Base-by-base conservation (phyloP, 2,113 vertebrate genomes). In the Cololabis saira region DNA sequence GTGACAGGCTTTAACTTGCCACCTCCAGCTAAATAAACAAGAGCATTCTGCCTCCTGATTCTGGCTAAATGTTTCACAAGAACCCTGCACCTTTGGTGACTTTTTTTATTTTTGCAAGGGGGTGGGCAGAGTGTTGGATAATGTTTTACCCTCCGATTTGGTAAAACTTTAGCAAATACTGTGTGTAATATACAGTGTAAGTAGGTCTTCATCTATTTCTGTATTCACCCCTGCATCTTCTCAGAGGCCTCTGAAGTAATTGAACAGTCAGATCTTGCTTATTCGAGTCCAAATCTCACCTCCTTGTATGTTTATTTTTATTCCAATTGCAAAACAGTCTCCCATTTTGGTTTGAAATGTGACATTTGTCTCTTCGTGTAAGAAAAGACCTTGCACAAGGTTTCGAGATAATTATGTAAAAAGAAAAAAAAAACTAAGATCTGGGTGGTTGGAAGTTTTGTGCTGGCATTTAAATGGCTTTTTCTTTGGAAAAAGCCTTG, bases 1-100 rank as follows among this genome's bases (percentile, higher is more conserved):
- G 77, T 90, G 90, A 92, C 58, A 14, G 13, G 52, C 54, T 87
- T 84, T 60, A 82, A 82, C 78, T 59, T 50, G 22, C 58, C 66
- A 80, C 87, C 83, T 81, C 77, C 40, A 87, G 90, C 87, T 51
- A 81, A 74, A 80, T 71, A 30, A 66, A 76, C 43, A 59, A 47
- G 15, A 4, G 50, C 61, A 52, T 19, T 64, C 19, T 13, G 50
- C 60, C 75, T 80, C 71, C 82, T 87, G 82, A 87, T 74, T 71
- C 48, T 16, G 13, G 61, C 79, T 73, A 22, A 59, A 61, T 65
- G 40, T 74, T 83, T 83, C 58, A 54, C 58, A 65, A 47, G 24
- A 66, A 22, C 1, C 21, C 22, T 12, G 18, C 54, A 82, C 79
- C 69, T 79, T n/a, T 71, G 18, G 65, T 82, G 24, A 61, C 43